Evolutionary conservation across 1,140 invertebrate genomes (phyloP), one percentile per base, ranked within the genome.

Genomic region (Drosophila oshimai): DNA sequence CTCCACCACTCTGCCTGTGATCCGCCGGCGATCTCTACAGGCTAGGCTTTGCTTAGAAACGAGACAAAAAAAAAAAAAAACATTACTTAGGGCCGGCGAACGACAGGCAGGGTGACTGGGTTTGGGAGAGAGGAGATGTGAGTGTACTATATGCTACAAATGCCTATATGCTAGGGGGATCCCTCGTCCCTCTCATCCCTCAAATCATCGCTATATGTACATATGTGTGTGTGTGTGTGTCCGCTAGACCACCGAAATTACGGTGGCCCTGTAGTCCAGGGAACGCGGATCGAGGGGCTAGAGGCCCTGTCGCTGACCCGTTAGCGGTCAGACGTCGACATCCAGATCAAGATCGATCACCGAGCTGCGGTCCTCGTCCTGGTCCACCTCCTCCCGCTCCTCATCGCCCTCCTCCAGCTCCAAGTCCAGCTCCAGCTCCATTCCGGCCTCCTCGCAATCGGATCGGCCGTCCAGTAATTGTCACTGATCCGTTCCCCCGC

Each of bases 401-500:
- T 69, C 53, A 29, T 58, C 29, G 2, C 60, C 67, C 24, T 71
- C 55, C 34, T 74, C 70, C 31, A 74, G 22, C 13, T 74, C 70
- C 20, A 74, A n/a, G 6, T 54, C 60, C 15, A 65, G 10, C 12
- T 71, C 68, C 13, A 51, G 47, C 36, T 69, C 67, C n/a, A 64
- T 60, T 73, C 81, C 81, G 73, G 46, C 73, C 13, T 88, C 89
- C 28, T 83, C 84, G 41, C 77, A 71, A 15, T 89, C 88, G 64
- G 80, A 77, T 75, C 81, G 79, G 45, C 89, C 84, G 64, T 90
- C 89, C 81, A 83, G 81, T 79, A 90, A 89, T 89, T 90, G 89
- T 90, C 89, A 90, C 89, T 90, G 89, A 84, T 90, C 89, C 83
- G 67, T n/a, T n/a, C n/a, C 28, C n/a, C 53, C 65, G 6, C 53